Percentiles rank a stretch among this genome's conserved stretches.
These are phyloP conservation scores for Hybognathus amarus DNA, from an alignment of 2,797 vertebrate species.

Conservation along the genomic window DNA sequence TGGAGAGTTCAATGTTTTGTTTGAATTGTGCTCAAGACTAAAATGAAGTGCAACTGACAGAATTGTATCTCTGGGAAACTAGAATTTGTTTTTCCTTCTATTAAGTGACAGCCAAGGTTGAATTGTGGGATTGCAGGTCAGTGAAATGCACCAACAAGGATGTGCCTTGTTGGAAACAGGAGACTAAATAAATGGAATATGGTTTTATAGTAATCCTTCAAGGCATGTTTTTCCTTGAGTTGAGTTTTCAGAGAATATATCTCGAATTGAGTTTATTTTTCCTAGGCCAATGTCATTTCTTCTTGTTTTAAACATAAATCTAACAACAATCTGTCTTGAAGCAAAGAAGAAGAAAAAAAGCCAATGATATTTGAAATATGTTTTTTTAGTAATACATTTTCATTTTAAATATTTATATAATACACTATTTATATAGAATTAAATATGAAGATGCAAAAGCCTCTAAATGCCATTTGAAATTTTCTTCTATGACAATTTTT, in stretches of 20 bases:
- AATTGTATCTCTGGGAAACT: constrained; percentile 6
- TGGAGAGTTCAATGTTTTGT: constrained; percentile 24
- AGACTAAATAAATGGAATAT: not conserved
- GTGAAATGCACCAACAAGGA: constrained; percentile 27
- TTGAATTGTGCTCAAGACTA: constrained; percentile 15
- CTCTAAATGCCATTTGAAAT: no score
- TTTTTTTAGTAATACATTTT: not conserved
- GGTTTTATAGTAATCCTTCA: constrained; percentile 1
- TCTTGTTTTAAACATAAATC: constrained; percentile 6
- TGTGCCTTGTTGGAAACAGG: constrained; percentile 4
- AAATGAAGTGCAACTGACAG: constrained; percentile 27
- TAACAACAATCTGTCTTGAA: not conserved
- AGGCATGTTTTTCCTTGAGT: constrained; percentile 16
- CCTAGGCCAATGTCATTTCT: not conserved
- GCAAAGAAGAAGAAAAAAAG: not conserved
- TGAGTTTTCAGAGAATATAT: not conserved
- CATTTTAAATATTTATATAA: not conserved
- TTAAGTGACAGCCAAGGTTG: constrained; percentile 19
- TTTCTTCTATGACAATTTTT: no score
- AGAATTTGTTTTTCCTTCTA: constrained; percentile 20
- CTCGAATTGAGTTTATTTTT: not conserved
- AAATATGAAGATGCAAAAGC: not conserved
- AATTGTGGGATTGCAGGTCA: not conserved
- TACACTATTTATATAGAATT: not conserved
- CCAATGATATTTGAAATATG: not conserved